A percentile compares a stretch with the other conserved stretches of the same genome.
Conservation (phyloP, 1,140 invertebrate genomes). For the Leptinotarsa defecta region DNA sequence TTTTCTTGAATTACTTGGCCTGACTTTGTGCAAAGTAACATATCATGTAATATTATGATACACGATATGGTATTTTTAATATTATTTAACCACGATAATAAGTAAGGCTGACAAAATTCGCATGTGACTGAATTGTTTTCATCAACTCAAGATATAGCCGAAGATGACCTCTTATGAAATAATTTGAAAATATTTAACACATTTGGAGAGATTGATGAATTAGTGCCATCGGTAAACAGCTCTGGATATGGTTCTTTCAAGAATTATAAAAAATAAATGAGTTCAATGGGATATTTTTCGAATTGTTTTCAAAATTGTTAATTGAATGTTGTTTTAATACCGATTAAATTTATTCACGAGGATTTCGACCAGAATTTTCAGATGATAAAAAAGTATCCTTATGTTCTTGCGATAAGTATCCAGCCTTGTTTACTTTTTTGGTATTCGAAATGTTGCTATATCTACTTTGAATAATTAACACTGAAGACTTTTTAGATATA, state of each 20-base stretch:
- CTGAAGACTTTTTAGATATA: slow-evolving; percentile 7
- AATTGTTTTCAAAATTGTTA: too few species aligned
- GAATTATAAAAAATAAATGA: too few species aligned
- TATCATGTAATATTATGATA: slow-evolving; percentile 15
- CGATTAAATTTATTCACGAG: too few species aligned
- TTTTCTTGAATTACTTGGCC: slow-evolving; percentile 48
- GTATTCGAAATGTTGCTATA: not conserved
- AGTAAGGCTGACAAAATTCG: slow-evolving; percentile 39
- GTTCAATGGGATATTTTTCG: too few species aligned
- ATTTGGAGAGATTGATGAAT: slow-evolving; percentile 35
- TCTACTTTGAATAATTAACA: not conserved
- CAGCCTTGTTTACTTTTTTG: not conserved
- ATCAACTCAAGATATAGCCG: slow-evolving; percentile 16
- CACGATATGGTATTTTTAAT: not conserved
- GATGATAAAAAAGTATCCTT: too few species aligned
- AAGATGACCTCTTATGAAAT: slow-evolving; percentile 20
- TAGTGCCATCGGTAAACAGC: slow-evolving; percentile 38
- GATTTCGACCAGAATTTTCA: too few species aligned
- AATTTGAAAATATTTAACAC: slow-evolving; percentile 23
- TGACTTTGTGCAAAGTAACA: slow-evolving; percentile 32
- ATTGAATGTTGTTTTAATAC: too few species aligned
- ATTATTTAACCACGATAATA: slow-evolving; percentile 8
- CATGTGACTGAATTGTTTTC: slow-evolving; percentile 14
- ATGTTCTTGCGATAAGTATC: not conserved
- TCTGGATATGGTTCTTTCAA: too few species aligned